Base-by-base conservation (phyloP, 2,797 vertebrate species). In the Tachyglossus aculeatus region DNA sequence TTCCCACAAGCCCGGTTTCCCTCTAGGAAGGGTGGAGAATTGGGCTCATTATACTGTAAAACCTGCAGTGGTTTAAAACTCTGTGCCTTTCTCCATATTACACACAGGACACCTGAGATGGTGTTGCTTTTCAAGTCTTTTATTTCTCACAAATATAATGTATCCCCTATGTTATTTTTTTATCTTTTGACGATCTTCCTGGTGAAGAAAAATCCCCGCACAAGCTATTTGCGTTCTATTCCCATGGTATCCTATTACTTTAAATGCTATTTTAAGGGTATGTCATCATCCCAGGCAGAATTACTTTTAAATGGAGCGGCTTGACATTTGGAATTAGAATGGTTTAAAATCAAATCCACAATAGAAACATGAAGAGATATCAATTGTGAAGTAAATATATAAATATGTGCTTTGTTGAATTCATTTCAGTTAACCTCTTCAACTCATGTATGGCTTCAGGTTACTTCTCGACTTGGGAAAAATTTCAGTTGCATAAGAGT, bases 11-110 rank as follows among this genome's bases (percentile, higher is more conserved):
- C n/a, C n/a, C n/a, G n/a, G n/a, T n/a, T n/a, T n/a, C n/a, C n/a
- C n/a, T n/a, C n/a, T n/a, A n/a, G n/a, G n/a, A n/a, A n/a, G n/a
- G n/a, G n/a, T n/a, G n/a, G n/a, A n/a, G n/a, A n/a, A n/a, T n/a
- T n/a, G n/a, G n/a, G n/a, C n/a, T 40, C n/a, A 22, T 67, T 79
- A 33, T 59, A 31, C 50, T 52, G 38, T 36, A 25, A 65, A 55
- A 13, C 29, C 36, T 44, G 9, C 25, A 36, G 18, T 48, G 40
- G 32, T 31, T 54, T 21, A 47, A 21, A 22, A 43, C 38, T n/a
- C 34, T 60, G 9, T 75, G 2, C 5, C 18, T n/a, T 9, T 59
- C 38, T 36, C 52, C 24, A n/a, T 22, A 6, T 25, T 3, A 39
- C 32, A 33, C 6, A 2, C 13, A 9, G 25, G 67, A 6, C 36